Evolutionary conservation across 2,113 vertebrate species (phyloP), one percentile per base, ranked within the genome.

Genomic region (Connochaetes taurinus): DNA sequence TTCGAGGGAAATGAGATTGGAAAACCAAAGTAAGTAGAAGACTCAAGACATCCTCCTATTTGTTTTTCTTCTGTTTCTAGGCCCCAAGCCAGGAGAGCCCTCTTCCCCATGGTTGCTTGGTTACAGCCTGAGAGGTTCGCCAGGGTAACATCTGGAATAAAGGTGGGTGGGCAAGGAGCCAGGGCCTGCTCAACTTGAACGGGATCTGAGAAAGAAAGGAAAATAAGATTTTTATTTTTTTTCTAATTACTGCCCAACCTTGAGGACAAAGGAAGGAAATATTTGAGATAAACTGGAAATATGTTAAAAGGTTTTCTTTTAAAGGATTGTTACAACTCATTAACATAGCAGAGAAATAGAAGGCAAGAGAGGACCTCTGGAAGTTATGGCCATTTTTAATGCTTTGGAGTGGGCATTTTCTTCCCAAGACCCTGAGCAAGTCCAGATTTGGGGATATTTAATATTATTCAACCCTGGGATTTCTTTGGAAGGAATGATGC

Each of bases 71-170:
- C 97, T 97, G 45, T 19, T 98, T 98, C 97, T 98, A 98, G 97
- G 98, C 98, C 98, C 90, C 7, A 82, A 98, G 97, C 98, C 98
- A 99, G 96, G 47, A 97, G 74, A 83, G 64, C 93, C 98, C 97
- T 98, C 98, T 99, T 98, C 98, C 98, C 98, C 98, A 84, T 98
- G 95, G 98, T 98, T 99, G 98, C 99, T 96, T 99, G 98, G 99
- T 99, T 99, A 99, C 98, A 98, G 98, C 98, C 98, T 97, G 97
- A 98, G 98, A 98, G 98, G 98, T 98, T 99, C 97, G 98, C 99
- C 99, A 98, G 98, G 98, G 99, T 98, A 99, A 99, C 99, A 99
- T 99, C 99, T 99, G 99, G 99, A 99, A 99, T 98, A 99, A 99
- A 99, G 99, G 99, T 99, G 99, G 98, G 97, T 98, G 98, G 98